phyloP scores from a whole-genome alignment of 2,888 invertebrate genomes.

The Campoletis raptor region DNA sequence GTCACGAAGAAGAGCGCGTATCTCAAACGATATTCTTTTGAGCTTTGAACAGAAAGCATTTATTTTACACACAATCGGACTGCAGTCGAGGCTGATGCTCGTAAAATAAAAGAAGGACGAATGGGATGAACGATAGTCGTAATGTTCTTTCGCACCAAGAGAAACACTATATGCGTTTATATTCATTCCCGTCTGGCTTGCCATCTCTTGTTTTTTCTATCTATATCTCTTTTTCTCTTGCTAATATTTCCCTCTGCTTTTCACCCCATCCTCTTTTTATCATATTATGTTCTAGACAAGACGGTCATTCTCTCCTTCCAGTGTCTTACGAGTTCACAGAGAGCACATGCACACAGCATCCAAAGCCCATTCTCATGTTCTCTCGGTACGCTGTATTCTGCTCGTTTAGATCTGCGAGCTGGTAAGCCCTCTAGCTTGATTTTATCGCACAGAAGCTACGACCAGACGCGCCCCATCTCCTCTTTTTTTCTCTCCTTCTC shows the following conservation, averaged over 20 bases:
- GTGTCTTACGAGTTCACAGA: constrained; percentile 12
- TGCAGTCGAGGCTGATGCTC: neutral
- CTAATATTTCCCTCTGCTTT: constrained; percentile 23
- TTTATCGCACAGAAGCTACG: constrained; percentile 66
- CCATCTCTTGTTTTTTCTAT: neutral
- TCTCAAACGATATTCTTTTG: neutral
- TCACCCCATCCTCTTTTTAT: constrained; percentile 4
- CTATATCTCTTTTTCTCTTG: constrained; percentile 1
- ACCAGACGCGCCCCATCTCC: constrained; percentile 54
- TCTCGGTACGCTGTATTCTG: constrained; percentile 28
- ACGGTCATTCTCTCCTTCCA: neutral
- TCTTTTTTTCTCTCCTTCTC: neutral
- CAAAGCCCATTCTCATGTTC: constrained; percentile 21
- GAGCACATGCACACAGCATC: constrained; percentile 10
- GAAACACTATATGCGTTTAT: constrained; percentile 15
- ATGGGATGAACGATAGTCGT: constrained; percentile 6
- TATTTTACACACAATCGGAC: neutral
- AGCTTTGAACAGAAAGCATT: neutral
- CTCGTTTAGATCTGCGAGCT: constrained; percentile 61
- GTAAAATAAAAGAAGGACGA: constrained; percentile 5
- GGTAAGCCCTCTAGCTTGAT: constrained; percentile 62
- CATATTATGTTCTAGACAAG: constrained; percentile 29
- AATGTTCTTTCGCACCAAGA: constrained; percentile 11
- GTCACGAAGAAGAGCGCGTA: neutral
- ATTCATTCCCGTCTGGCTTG: constrained; percentile 4